Base-by-base conservation (phyloP, 2,888 invertebrate species). In the Polyommatus iphigenia region DNA sequence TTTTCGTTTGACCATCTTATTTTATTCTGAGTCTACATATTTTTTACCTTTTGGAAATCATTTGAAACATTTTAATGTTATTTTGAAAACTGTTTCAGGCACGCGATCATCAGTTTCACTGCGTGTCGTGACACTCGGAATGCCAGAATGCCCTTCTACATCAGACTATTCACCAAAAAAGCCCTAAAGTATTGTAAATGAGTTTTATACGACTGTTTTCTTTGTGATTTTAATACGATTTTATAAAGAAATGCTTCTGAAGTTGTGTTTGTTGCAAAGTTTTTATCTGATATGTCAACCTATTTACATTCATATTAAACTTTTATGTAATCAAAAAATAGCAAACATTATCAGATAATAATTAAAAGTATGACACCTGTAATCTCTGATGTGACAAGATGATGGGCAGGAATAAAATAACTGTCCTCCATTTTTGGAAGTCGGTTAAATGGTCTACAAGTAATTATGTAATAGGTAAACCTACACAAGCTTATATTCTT, bases 41-140 rank as follows among this genome's bases (percentile, higher is more conserved):
- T 50, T 0, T 15, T 54, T 50, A 50, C 15, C 15, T 4, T 50
- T 50, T 50, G 10, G 13, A 15, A 15, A 13, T 50, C 50, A 13
- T 50, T 13, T 15, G 13, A 50, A 15, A 50, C 5, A 50, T 50
- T 50, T 4, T 0, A 50, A 54, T 54, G 3, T 18, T 54, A 54
- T 18, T 54, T 46, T 46, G 10, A 5, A 54, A 15, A 54, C 18
- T 54, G 18, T 54, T 18, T 6, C 77, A 93, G 93, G 86, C 13
- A 89, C 87, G 4, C 89, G 91, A 3, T 93, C 93, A 0, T 87
- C 91, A 1, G 86, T 93, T n/a, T 92, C 92, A 0, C 83, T 93
- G 79, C 89, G 91, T 15, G 92, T 93, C 46, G 86, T 93, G 57
- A 90, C 91, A 0, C 85, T 93, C 54, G 93, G 89, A 1, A 54